A percentile compares a stretch with the other conserved stretches of the same genome.
Evolutionary conservation across 2,113 vertebrate genomes (phyloP).

Genomic region (Hiodon alosoides): DNA sequence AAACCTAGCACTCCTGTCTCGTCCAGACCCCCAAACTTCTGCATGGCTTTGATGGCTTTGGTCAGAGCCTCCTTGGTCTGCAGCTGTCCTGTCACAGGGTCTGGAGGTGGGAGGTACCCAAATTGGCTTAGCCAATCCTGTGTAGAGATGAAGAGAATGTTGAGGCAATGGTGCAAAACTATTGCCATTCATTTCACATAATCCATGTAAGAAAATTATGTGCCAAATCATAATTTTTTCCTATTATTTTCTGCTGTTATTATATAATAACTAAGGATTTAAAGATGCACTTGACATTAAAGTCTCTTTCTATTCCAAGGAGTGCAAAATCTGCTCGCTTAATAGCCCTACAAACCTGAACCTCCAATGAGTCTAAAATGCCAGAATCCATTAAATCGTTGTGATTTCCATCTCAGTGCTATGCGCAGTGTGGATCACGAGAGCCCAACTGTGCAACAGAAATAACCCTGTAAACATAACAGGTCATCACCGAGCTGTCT

Average conservation of each 20-base stretch:
- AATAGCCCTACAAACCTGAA: not conserved
- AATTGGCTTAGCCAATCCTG: conserved; percentile 76
- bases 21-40: conserved; percentile 67
- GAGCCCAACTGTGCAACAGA: not conserved
- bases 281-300: no score
- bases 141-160: not conserved
- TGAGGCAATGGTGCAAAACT: not conserved
- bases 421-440: not conserved
- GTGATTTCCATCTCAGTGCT: not conserved
- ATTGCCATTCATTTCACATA: not conserved
- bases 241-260: no score
- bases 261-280: no score
- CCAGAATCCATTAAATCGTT: not conserved
- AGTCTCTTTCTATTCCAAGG: not conserved
- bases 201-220: not conserved
- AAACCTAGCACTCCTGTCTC: conserved; percentile 63
- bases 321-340: not conserved
- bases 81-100: conserved; percentile 55
- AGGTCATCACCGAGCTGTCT: no score
- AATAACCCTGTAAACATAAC: no score
- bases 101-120: conserved; percentile 66
- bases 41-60: conserved; percentile 70
- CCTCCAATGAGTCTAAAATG: not conserved
- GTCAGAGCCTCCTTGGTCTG: conserved; percentile 66
- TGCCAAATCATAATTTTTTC: no score